Conservation (phyloP, 2,888 invertebrate species). For the Hoplodrina blanda region DNA sequence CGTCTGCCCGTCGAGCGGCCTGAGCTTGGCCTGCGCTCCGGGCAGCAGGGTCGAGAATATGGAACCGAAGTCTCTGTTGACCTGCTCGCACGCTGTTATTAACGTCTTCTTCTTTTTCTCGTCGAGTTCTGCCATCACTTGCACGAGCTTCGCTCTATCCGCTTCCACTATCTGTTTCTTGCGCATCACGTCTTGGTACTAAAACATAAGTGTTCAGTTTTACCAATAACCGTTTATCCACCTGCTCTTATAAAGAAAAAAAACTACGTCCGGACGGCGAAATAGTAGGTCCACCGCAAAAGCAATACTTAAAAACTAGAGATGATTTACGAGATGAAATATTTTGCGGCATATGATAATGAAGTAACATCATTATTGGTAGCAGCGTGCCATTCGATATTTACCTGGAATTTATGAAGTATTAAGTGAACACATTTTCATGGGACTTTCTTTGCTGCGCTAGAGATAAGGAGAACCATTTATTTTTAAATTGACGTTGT, state of each 20-base stretch:
- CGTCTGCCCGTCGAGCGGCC: conserved; percentile 93
- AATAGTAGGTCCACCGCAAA: no score
- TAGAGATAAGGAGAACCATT: no score
- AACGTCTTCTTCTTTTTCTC: conserved; percentile 96
- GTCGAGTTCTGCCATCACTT: conserved; percentile 96
- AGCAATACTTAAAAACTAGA: no score
- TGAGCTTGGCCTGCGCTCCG: conserved; percentile 96
- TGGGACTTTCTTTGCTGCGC: no score
- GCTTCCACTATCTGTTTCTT: conserved; percentile 93
- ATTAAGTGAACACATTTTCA: no score
- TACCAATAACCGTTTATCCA: background rate
- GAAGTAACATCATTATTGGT: no score
- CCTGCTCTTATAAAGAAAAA: background rate
- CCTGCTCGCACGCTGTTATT: conserved; percentile 95
- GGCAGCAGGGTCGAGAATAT: conserved; percentile 98
- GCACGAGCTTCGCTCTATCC: conserved; percentile 93
- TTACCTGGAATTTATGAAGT: no score
- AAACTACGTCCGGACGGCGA: no score
- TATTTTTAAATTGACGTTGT: no score
- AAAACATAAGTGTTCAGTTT: conserved; percentile 37
- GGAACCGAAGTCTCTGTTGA: conserved; percentile 98
- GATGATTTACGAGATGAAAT: no score
- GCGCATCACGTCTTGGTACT: conserved; percentile 93
- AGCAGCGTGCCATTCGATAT: no score
- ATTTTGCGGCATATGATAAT: no score